A percentile compares a stretch with the other conserved stretches of the same genome.
Evolutionary conservation across 1,140 invertebrate genomes (phyloP).

Genomic region (Vanessa atalanta): DNA sequence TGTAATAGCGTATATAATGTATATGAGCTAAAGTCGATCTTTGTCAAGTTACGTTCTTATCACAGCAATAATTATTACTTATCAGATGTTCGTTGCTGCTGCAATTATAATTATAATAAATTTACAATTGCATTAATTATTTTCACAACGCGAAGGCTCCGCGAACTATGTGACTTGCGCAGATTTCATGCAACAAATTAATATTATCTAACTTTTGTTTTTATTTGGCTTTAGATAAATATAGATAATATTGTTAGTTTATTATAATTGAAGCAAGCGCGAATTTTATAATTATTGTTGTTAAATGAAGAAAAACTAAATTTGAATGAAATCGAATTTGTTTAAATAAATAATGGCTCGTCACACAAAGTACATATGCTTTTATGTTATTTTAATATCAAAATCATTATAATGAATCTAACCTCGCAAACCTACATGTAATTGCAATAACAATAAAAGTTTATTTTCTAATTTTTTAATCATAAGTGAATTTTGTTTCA

Average conservation of each 20-base stretch:
- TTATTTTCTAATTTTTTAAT: too few relatives aligned
- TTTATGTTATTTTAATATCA: too few relatives aligned
- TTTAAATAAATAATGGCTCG: too few relatives aligned
- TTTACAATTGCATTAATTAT: constrained; percentile 2
- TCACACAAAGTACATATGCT: too few relatives aligned
- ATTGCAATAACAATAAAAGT: too few relatives aligned
- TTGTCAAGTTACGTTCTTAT: not conserved
- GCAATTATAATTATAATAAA: not conserved
- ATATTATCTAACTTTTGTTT: not conserved
- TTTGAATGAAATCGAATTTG: not conserved
- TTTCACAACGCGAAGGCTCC: not conserved
- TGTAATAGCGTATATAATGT: not conserved
- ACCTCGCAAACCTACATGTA: too few relatives aligned
- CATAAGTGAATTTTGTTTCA: constrained; percentile 20
- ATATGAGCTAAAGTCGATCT: not conserved
- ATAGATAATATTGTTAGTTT: not conserved
- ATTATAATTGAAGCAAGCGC: not conserved
- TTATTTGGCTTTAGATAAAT: not conserved
- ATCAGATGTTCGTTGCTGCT: not conserved
- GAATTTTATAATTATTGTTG: not conserved
- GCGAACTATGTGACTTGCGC: not conserved
- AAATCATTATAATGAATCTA: too few relatives aligned
- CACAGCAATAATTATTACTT: constrained; percentile 9
- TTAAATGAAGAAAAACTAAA: not conserved
- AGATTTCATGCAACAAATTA: not conserved